These are phyloP conservation scores for Bombus haemorrhoidalis DNA, from an alignment of 1,140 invertebrate species.

Conservation along the genomic window DNA sequence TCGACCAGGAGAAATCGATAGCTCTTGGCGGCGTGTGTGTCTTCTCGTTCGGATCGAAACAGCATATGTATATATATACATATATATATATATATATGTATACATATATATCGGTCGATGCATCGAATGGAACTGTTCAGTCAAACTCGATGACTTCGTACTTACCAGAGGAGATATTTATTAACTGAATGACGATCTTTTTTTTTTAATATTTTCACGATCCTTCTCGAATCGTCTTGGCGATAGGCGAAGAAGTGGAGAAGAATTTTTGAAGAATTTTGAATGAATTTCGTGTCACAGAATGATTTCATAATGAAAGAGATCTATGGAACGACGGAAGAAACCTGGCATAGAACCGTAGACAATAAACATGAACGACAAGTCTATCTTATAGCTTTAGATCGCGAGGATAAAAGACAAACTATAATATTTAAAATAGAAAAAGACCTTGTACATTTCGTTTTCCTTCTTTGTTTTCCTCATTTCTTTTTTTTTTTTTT, in stretches of 20 bases:
- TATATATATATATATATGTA: no score
- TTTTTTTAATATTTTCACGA: not conserved
- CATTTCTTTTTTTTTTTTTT: conserved; percentile 15
- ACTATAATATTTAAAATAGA: conserved; percentile 76
- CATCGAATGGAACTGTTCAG: conserved; percentile 42
- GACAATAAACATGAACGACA: conserved; percentile 60
- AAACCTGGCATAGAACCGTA: conserved; percentile 46
- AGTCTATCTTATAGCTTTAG: conserved; percentile 74
- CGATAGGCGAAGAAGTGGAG: no score
- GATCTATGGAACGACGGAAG: not conserved
- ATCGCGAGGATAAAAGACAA: conserved; percentile 72
- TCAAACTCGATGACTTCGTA: conserved; percentile 45
- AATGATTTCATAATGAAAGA: not conserved
- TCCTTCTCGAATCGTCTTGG: not conserved
- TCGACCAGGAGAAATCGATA: conserved; percentile 23
- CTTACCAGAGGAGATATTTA: conserved; percentile 35
- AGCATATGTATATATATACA: not conserved
- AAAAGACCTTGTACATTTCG: conserved; percentile 61
- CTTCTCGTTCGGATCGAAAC: conserved; percentile 14
- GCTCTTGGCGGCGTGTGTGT: conserved; percentile 6
- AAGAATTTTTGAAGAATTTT: not conserved
- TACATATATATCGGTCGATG: conserved; percentile 6
- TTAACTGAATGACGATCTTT: not conserved
- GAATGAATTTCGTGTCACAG: not conserved
- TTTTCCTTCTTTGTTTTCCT: conserved; percentile 35